Conservation (phyloP, 2,888 invertebrate genomes). For the Prostheceraeus crozeri region DNA sequence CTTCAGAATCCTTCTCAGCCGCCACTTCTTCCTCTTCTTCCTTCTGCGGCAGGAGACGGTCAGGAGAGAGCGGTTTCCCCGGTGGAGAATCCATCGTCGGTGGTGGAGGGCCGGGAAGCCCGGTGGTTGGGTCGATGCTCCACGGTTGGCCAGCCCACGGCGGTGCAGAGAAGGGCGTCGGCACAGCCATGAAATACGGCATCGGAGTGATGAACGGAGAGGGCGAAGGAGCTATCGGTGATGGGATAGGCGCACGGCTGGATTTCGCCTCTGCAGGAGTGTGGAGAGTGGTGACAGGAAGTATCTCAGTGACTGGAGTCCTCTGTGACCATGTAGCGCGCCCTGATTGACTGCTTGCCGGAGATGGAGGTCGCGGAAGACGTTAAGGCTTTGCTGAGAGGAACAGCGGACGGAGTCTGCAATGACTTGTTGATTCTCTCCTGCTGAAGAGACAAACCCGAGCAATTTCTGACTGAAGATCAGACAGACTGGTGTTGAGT, state of each 20-base stretch:
- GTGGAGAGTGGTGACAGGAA: not conserved
- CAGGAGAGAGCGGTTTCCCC: not conserved
- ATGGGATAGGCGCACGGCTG: not conserved
- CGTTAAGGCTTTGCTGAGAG: not conserved
- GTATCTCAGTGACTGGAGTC: not conserved
- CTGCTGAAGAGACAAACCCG: conserved; percentile 74
- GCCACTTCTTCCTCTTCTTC: too few relatives aligned
- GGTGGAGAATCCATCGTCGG: not conserved
- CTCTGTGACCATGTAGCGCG: not conserved
- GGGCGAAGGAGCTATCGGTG: not conserved
- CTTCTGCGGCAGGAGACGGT: too few relatives aligned
- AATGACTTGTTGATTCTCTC: conserved; percentile 59
- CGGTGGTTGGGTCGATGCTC: conserved; percentile 7
- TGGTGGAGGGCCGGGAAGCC: too few relatives aligned
- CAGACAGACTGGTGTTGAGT: conserved; percentile 81
- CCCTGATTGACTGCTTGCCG: not conserved
- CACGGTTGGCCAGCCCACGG: not conserved
- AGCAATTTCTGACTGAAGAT: conserved; percentile 86
- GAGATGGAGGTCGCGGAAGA: not conserved
- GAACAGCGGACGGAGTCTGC: not conserved
- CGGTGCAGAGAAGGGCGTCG: too few relatives aligned
- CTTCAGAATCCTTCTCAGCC: not conserved
- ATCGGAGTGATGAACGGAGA: too few relatives aligned
- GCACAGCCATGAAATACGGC: not conserved
- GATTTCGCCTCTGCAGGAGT: not conserved